Percentiles rank a stretch among this genome's conserved stretches.
These are phyloP conservation scores for Drosophila affinis DNA, from an alignment of 2,888 invertebrate species.

Conservation along the genomic window DNA sequence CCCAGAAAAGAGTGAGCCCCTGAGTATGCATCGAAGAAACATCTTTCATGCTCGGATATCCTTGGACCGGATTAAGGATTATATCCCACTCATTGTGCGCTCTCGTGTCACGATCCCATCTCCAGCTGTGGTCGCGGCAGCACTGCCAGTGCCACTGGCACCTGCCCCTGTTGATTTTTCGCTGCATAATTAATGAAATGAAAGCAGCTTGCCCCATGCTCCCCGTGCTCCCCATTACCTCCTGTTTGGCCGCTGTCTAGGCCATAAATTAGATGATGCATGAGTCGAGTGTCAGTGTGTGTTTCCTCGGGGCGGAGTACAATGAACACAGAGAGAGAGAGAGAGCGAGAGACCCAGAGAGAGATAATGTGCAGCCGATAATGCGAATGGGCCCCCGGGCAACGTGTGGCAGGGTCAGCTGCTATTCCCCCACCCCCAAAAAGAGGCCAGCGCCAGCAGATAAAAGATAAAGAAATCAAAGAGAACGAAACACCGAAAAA, in stretches of 20 bases:
- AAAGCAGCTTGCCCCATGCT: constrained; percentile 42
- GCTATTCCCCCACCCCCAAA: not conserved
- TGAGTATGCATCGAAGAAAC: too few relatives aligned
- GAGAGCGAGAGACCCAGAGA: constrained; percentile 20
- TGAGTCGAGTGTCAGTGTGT: constrained; percentile 25
- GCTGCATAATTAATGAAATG: constrained; percentile 70
- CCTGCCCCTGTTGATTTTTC: constrained; percentile 56
- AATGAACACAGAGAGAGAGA: not conserved
- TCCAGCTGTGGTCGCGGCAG: not conserved
- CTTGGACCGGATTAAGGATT: too few relatives aligned
- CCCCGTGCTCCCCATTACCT: not conserved
- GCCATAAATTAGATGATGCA: constrained; percentile 48
- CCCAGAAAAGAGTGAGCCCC: too few relatives aligned
- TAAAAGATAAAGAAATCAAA: constrained; percentile 33
- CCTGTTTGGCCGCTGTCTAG: constrained; percentile 16
- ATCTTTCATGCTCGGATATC: not conserved
- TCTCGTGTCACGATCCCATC: constrained; percentile 6
- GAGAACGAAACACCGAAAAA: constrained; percentile 14
- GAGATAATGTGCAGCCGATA: constrained; percentile 59
- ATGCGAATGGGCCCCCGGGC: constrained; percentile 44
- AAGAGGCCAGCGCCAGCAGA: constrained; percentile 2
- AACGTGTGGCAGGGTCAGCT: not conserved
- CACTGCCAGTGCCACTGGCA: constrained; percentile 11
- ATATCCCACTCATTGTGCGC: too few relatives aligned
- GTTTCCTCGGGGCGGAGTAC: not conserved